Conservation (phyloP, 2,888 invertebrate species). For the Phengaris alcon region DNA sequence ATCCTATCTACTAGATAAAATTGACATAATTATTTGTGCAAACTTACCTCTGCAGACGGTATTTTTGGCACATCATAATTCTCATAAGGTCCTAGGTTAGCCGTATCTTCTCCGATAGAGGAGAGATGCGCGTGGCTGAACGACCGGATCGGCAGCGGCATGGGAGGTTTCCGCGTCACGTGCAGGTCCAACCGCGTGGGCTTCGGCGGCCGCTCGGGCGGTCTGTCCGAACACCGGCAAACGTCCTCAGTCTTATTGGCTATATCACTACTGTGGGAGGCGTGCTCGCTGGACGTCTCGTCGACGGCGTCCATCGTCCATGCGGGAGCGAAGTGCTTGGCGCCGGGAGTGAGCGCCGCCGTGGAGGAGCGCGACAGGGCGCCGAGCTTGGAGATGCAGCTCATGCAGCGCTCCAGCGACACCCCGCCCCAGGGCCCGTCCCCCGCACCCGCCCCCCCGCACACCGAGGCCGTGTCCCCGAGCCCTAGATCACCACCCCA, state of each 20-base stretch:
- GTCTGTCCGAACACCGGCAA: constrained; percentile 49
- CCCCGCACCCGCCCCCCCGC: constrained; percentile 64
- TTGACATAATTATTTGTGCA: too few relatives aligned
- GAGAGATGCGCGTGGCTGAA: constrained; percentile 49
- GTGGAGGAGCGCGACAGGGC: constrained; percentile 84
- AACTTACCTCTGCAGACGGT: constrained; percentile 72
- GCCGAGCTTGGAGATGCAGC: constrained; percentile 88
- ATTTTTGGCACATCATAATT: constrained; percentile 89
- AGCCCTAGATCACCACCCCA: constrained; percentile 79
- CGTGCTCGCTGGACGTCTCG: constrained; percentile 46
- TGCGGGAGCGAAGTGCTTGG: constrained; percentile 75
- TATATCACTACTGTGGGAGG: constrained; percentile 42
- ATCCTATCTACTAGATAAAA: too few relatives aligned
- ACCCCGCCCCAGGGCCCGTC: constrained; percentile 58
- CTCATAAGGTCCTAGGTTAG: constrained; percentile 81
- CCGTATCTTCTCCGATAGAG: constrained; percentile 47
- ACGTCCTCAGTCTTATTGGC: constrained; percentile 49
- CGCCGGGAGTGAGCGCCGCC: constrained; percentile 75
- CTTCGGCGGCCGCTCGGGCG: constrained; percentile 83
- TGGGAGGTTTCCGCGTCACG: constrained; percentile 56
- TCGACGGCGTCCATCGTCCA: constrained; percentile 76
- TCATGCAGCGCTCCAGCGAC: constrained; percentile 82
- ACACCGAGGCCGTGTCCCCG: constrained; percentile 60
- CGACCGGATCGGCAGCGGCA: constrained; percentile 48
- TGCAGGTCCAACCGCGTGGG: constrained; percentile 53